A percentile compares a stretch with the other conserved stretches of the same genome.
Conservation (phyloP, 2,888 invertebrate genomes). For the Sinohyriopsis cumingii region DNA sequence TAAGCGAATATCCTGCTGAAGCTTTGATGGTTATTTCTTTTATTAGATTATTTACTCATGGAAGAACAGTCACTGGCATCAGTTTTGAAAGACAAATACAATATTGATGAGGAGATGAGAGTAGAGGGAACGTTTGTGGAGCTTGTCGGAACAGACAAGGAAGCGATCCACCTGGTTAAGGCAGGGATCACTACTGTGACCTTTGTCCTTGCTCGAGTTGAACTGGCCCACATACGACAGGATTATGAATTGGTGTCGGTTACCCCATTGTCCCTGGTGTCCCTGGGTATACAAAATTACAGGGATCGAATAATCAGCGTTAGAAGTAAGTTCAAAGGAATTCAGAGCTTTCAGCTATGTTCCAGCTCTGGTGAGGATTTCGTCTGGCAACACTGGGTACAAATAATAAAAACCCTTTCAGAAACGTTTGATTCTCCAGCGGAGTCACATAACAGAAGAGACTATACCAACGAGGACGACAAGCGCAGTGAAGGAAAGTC, state of each 20-base stretch:
- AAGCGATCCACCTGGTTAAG: slow-evolving; percentile 5
- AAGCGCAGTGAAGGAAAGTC: too few relatives aligned
- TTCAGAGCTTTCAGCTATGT: slow-evolving; percentile 5
- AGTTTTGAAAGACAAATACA: slow-evolving; percentile 3
- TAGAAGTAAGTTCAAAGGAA: slow-evolving; percentile 3
- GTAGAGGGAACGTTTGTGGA: slow-evolving; percentile 7
- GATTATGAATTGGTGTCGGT: slow-evolving; percentile 7
- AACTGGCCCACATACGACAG: neutral
- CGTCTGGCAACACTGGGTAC: neutral
- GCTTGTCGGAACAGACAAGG: slow-evolving; percentile 1
- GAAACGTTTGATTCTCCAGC: too few relatives aligned
- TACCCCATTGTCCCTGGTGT: slow-evolving; percentile 3
- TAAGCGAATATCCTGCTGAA: too few relatives aligned
- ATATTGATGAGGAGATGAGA: slow-evolving; percentile 2
- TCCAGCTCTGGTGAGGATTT: slow-evolving; percentile 1
- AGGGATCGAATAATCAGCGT: slow-evolving; percentile 5
- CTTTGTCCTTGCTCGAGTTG: slow-evolving; percentile 4
- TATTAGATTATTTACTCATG: neutral
- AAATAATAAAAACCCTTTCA: too few relatives aligned
- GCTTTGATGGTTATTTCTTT: too few relatives aligned
- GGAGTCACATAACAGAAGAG: too few relatives aligned
- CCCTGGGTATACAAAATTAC: slow-evolving; percentile 4
- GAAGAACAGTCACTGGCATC: slow-evolving; percentile 3
- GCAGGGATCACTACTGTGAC: slow-evolving; percentile 5
- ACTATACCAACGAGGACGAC: too few relatives aligned